Evolutionary conservation across 2,113 vertebrate species (phyloP).

Genomic region (Scomber japonicus): DNA sequence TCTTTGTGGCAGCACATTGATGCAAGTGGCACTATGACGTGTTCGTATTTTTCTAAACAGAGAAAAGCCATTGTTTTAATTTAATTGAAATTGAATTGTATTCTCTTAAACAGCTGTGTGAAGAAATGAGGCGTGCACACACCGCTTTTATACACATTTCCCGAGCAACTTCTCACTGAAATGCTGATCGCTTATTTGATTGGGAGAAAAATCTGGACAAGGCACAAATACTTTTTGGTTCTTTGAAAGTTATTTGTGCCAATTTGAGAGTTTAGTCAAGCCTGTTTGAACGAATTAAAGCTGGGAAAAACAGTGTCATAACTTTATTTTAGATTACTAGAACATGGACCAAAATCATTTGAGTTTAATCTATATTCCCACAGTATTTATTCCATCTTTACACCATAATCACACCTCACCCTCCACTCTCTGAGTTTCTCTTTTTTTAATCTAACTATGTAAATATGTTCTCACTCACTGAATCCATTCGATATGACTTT

Average conservation of each 20-base stretch:
- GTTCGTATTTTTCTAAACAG: slow-evolving; percentile 20
- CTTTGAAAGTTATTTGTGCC: slow-evolving; percentile 1
- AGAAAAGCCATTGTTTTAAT: slow-evolving; percentile 35
- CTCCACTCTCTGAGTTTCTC: neutral
- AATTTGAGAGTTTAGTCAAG: slow-evolving; percentile 1
- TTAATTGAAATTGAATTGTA: neutral
- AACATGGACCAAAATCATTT: neutral
- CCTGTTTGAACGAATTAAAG: slow-evolving; percentile 19
- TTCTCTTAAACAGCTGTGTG: slow-evolving; percentile 16
- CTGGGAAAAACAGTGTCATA: no score
- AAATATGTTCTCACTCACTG: neutral
- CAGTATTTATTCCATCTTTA: neutral
- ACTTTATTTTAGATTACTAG: no score
- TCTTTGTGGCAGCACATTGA: neutral
- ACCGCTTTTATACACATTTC: neutral
- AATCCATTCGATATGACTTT: slow-evolving; percentile 10
- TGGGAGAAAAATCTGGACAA: slow-evolving; percentile 20
- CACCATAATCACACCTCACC: neutral
- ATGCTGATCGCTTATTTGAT: slow-evolving; percentile 9
- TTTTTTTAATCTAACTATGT: neutral
- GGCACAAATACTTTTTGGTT: neutral
- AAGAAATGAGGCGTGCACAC: slow-evolving; percentile 23
- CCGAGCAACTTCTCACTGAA: neutral
- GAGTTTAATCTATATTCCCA: neutral
- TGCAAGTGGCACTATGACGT: neutral